Percentiles rank a stretch among this genome's conserved stretches.
phyloP scores from a whole-genome alignment of 2,888 invertebrate genomes.

The Allygus modestus region DNA sequence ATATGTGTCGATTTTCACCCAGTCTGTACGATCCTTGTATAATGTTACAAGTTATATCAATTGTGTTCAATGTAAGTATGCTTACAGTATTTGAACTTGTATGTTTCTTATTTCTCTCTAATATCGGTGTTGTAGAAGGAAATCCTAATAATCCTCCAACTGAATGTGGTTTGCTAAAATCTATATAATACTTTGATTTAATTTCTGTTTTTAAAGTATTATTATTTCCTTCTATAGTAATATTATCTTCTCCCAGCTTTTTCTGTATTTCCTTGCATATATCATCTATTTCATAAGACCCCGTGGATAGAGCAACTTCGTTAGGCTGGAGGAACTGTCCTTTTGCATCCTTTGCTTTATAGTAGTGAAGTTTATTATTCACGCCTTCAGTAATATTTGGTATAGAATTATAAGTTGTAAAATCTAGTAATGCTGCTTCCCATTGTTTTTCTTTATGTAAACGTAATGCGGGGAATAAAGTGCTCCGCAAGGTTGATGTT shows the following conservation, averaged over 20 bases:
- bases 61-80: constrained; percentile 37
- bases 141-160: constrained; percentile 32
- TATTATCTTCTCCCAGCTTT: constrained; percentile 18
- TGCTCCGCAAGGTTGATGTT: background rate
- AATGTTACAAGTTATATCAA: constrained; percentile 52
- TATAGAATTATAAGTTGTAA: constrained; percentile 53
- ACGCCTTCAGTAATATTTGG: constrained; percentile 26
- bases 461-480: constrained; percentile 15
- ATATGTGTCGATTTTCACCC: constrained; percentile 35
- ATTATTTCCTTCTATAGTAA: constrained; percentile 34
- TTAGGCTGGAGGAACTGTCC: no score
- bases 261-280: constrained; percentile 10
- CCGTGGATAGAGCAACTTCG: background rate
- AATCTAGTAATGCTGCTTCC: constrained; percentile 24
- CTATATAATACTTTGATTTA: constrained; percentile 2
- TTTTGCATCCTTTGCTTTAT: background rate
- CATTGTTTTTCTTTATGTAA: background rate
- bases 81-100: background rate
- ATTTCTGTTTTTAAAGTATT: constrained; percentile 35
- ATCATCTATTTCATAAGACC: constrained; percentile 47
- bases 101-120: background rate
- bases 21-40: constrained; percentile 30
- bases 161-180: constrained; percentile 26
- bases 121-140: background rate
- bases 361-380: constrained; percentile 13